phyloP scores from a whole-genome alignment of 2,888 invertebrate genomes.

The Girardia tigrina region DNA sequence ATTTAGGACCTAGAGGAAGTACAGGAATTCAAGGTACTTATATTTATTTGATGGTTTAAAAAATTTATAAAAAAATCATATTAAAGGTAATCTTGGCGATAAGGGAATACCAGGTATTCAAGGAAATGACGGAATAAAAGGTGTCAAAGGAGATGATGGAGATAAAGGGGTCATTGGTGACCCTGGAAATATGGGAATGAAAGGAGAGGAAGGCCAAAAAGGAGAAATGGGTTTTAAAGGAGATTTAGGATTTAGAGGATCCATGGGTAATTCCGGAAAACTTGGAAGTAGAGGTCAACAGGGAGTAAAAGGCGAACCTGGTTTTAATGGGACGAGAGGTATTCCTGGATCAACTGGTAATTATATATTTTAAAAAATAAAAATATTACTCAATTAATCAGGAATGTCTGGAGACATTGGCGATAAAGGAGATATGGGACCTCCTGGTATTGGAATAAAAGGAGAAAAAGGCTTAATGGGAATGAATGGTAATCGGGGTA shows the following conservation, averaged over 20 bases:
- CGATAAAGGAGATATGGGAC: neutral
- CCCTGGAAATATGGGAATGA: neutral
- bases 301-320: neutral
- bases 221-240: neutral
- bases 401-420: neutral
- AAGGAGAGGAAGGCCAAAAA: neutral
- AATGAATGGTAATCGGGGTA: neutral
- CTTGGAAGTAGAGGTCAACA: neutral
- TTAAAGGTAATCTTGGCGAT: neutral
- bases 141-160: neutral
- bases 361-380: neutral
- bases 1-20: neutral
- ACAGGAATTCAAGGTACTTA: neutral
- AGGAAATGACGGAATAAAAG: neutral
- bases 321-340: neutral
- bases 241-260: neutral
- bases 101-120: too few species aligned
- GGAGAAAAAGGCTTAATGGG: neutral
- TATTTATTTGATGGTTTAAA: neutral
- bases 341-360: neutral
- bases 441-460: neutral
- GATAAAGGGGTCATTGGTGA: neutral
- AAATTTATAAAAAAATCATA: neutral
- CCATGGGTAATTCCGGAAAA: neutral
- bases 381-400: neutral